Base-by-base conservation (phyloP, 2,797 vertebrate genomes). In the Gymnopithys bicolor region DNA sequence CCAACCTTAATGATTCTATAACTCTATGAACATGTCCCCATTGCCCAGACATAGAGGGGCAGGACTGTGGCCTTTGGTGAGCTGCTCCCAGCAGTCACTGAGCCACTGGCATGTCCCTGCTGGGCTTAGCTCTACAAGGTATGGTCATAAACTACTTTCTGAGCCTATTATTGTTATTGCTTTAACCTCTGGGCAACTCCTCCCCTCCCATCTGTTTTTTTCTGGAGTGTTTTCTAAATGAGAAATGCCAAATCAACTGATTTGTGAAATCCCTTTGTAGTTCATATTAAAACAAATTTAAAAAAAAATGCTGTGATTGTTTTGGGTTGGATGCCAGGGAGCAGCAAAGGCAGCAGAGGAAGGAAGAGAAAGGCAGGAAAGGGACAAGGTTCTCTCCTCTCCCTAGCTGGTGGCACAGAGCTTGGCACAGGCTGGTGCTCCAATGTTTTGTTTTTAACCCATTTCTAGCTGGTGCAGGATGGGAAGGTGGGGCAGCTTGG, bases 351-450 rank as follows among this genome's bases (percentile, higher is more conserved):
- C 32, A 19, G 81, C 71, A 30, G 35, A 49, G 64, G 74, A 19
- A 2, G 1, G 35, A 11, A 7, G 30, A 3, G 33, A 35, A 7
- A 6, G 64, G 33, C 32, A 56, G 89, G 41, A 1, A 25, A 33
- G 43, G 56, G n/a, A 0, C 24, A 0, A 2, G 23, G 1, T 9
- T 8, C 41, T 41, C 41, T 41, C n/a, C 52, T 10, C 39, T 28
- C 1, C 18, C 46, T 18, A 9, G 67, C 24, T 5, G 19, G 28
- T 46, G 68, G 58, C 49, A 13, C 45, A 9, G 45, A 7, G 59
- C 35, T 49, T 22, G 3, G 68, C 53, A 7, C 14, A 5, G 55
- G 41, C 48, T 62, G 55, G 13, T 17, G 55, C 15, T 17, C 45
- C 46, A 4, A 19, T n/a, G 13, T 13, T n/a, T 64, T 64, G 62